Evolutionary conservation across 2,888 invertebrate genomes (phyloP).

Genomic region (Asteroscopus sphinx): DNA sequence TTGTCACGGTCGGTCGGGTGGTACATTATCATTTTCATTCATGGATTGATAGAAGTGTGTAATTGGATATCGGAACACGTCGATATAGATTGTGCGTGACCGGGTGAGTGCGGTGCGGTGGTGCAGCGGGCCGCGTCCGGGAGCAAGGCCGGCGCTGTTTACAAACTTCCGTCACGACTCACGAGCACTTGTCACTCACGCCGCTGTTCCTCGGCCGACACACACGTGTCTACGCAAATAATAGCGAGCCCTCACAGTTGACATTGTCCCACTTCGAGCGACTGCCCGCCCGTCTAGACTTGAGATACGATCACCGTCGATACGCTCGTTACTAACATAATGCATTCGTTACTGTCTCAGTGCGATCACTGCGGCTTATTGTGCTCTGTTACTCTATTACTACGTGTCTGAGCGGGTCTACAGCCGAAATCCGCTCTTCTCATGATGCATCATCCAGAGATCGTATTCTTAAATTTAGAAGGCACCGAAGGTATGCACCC

Average conservation of each 20-base stretch:
- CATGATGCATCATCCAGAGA: constrained; percentile 59
- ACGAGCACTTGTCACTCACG: constrained; percentile 82
- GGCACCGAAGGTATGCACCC: constrained; percentile 79
- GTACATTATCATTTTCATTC: constrained; percentile 79
- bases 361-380: constrained; percentile 28
- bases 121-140: constrained; percentile 72
- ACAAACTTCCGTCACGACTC: constrained; percentile 86
- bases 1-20: constrained; percentile 75
- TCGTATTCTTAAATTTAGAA: constrained; percentile 79
- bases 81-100: constrained; percentile 78
- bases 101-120: constrained; percentile 50
- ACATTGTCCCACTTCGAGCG: constrained; percentile 83
- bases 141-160: constrained; percentile 87
- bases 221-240: constrained; percentile 88
- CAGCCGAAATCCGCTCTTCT: constrained; percentile 18
- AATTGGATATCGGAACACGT: constrained; percentile 73
- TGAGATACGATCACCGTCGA: constrained; percentile 76
- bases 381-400: constrained; percentile 40
- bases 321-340: constrained; percentile 74
- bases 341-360: constrained; percentile 66
- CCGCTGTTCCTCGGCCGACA: constrained; percentile 61
- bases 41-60: constrained; percentile 72
- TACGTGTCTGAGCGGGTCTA: constrained; percentile 51
- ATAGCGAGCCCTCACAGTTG: constrained; percentile 85
- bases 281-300: constrained; percentile 82